Evolutionary conservation across 2,113 vertebrate genomes (phyloP), one percentile per base, ranked within the genome.

Genomic region (Crotalus viridis): DNA sequence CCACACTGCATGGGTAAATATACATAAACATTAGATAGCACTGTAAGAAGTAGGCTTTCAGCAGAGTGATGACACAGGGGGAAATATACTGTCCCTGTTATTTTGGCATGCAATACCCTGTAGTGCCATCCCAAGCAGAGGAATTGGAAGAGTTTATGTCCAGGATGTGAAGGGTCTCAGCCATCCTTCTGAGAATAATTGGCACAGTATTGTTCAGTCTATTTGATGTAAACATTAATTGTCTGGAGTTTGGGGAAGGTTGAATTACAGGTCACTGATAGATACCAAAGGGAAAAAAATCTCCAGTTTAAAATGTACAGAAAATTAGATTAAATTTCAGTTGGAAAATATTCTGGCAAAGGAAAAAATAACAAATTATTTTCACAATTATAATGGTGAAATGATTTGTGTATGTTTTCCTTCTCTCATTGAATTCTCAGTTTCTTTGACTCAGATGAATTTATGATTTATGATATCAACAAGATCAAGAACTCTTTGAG

Each of bases 351-450:
- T 12, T 3, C 0, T 2, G 61, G 8, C 24, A 90, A 64, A 93
- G 12, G 59, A 89, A 64, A 48, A 0, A 81, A n/a, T 0, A 1
- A 43, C 51, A 57, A 28, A 19, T 3, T 91, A 2, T 59, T 94
- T 95, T 91, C 10, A 88, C 61, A 88, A 89, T 64, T 46, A 51
- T 81, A 89, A 85, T 88, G 57, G 21, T 87, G 39, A 92, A 92
- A 61, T 69, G 39, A 17, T 55, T 48, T 57, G 59, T 91, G 21
- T 61, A 46, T 46, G 43, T 7, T 57, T 89, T 81, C 51, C 33
- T 74, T 51, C 0, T 91, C 21, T 39, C 93, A 85, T 13, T 87
- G 43, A 0, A 92, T n/a, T 88, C 93, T 0, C 8, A 85, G 51
- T 7, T 88, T 0, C 39, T 92, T 93, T 93, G 52, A 90, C 10